Evolutionary conservation across 1,140 invertebrate species (phyloP).

Genomic region (Calliphora vicina): DNA sequence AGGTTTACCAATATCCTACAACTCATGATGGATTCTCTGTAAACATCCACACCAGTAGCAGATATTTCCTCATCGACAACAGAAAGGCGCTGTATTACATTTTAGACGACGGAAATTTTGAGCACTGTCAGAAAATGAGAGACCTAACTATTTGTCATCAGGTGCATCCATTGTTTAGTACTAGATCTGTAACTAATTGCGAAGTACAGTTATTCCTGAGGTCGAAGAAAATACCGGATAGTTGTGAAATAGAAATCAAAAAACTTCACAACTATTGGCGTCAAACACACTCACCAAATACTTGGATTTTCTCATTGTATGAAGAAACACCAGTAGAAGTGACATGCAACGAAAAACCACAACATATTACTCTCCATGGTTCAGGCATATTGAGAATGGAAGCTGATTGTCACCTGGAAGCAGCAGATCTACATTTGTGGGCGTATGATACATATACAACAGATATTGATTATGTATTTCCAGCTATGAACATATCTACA

Average conservation of each 20-base stretch:
- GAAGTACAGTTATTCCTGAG: background rate
- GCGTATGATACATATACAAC: no score
- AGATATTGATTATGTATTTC: no score
- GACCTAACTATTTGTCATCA: background rate
- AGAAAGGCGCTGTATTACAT: background rate
- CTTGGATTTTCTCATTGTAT: background rate
- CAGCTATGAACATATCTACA: no score
- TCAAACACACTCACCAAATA: background rate
- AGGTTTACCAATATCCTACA: no score
- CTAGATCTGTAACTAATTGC: background rate
- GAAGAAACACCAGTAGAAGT: background rate
- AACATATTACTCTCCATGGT: background rate
- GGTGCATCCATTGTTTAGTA: background rate
- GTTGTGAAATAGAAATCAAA: conserved; percentile 8
- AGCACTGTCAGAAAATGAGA: background rate
- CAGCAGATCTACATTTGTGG: no score
- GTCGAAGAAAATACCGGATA: background rate
- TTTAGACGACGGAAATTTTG: background rate
- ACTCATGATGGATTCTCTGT: background rate
- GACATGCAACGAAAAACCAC: background rate
- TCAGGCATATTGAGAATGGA: background rate
- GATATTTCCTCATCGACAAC: background rate
- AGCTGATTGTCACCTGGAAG: background rate
- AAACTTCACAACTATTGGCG: background rate
- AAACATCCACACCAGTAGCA: background rate